Percentiles rank a stretch among this genome's conserved stretches.
Evolutionary conservation across 2,797 vertebrate genomes (phyloP).

Genomic region (Protosalanx chinensis): DNA sequence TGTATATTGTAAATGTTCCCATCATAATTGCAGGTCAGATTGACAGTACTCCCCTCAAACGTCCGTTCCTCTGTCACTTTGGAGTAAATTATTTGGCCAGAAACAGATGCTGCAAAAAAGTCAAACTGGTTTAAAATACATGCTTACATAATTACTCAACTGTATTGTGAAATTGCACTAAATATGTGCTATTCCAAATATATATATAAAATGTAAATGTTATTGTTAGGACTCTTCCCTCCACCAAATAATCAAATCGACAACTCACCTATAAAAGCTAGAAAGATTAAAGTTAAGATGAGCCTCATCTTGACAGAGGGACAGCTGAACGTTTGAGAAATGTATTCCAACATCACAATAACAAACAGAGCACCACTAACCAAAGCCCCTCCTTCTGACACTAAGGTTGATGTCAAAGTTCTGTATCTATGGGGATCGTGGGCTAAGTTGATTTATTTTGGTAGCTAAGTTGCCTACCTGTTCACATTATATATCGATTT

Average conservation of each 20-base stretch:
- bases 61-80: neutral
- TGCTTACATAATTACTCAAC: neutral
- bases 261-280: neutral
- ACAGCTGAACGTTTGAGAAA: neutral
- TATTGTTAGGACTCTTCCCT: too few species aligned
- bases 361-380: neutral
- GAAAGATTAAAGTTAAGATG: neutral
- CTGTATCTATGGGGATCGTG: too few species aligned
- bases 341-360: neutral
- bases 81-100: neutral
- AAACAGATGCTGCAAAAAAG: neutral
- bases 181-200: neutral
- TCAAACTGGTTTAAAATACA: neutral
- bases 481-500: too few species aligned
- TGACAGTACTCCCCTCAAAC: neutral
- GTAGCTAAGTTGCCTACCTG: too few species aligned
- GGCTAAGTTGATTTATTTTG: too few species aligned
- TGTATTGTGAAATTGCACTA: neutral
- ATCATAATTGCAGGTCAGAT: conserved; percentile 3
- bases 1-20: neutral
- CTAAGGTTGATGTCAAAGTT: neutral
- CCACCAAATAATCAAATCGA: neutral
- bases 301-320: neutral
- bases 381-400: neutral
- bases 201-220: neutral